A percentile compares a stretch with the other conserved stretches of the same genome.
phyloP scores from a whole-genome alignment of 2,888 invertebrate species.

The Pantelozetes paolii region DNA sequence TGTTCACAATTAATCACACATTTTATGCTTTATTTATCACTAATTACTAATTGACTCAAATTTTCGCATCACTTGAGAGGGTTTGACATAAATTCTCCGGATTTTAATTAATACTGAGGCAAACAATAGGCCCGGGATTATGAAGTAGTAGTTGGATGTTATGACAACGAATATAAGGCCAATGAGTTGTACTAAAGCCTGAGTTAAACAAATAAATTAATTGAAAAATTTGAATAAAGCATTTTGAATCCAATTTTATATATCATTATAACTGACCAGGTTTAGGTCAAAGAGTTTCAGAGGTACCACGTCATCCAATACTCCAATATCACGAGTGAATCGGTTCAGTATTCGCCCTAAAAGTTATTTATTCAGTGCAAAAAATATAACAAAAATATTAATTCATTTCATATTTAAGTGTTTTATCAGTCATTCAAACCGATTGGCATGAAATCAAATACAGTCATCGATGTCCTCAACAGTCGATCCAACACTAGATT shows the following conservation, averaged over 20 bases:
- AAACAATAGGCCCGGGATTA: neutral
- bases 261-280: constrained; percentile 14
- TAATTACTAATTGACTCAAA: constrained; percentile 71
- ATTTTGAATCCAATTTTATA: neutral
- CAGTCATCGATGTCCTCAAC: constrained; percentile 53
- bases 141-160: constrained; percentile 53
- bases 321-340: constrained; percentile 36
- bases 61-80: constrained; percentile 81
- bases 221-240: neutral
- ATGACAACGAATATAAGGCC: constrained; percentile 51
- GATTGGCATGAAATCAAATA: constrained; percentile 57
- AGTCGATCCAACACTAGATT: constrained; percentile 51
- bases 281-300: constrained; percentile 30
- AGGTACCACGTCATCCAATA: constrained; percentile 39
- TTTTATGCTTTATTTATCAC: constrained; percentile 54
- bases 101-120: neutral
- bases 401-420: neutral
- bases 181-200: neutral
- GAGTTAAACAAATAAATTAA: neutral
- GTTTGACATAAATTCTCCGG: neutral
- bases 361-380: neutral
- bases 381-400: neutral
- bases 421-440: constrained; percentile 49
- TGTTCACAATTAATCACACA: constrained; percentile 25
- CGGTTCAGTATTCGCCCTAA: constrained; percentile 20